Base-by-base conservation (phyloP, 1,140 invertebrate genomes). In the Ceratitis capitata region DNA sequence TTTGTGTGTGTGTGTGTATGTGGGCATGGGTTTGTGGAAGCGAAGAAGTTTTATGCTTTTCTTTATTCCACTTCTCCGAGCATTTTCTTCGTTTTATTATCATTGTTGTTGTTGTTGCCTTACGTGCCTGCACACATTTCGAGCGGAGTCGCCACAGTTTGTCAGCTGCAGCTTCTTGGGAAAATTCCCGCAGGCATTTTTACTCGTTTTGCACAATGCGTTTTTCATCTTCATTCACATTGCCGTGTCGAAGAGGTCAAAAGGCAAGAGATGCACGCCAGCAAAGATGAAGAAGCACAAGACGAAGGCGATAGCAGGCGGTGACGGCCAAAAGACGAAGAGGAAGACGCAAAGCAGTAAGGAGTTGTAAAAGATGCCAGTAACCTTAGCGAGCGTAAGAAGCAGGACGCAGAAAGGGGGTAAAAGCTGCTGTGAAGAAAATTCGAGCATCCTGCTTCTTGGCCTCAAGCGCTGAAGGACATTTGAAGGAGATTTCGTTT, bases 111-210 rank as follows among this genome's bases (percentile, higher is more conserved):
- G 32, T 78, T 78, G 69, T 78, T 45, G 69, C 32, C 23, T 19
- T 78, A 78, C 69, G 69, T 78, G 69, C 69, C 69, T 78, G 69
- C 69, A 78, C 69, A 78, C 69, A 78, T 78, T 78, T 78, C 29
- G 14, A 32, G 19, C 39, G 39, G 69, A 45, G 35, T 42, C 69
- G 69, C 23, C 29, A 12, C 39, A 78, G 69, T 78, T 32, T 45
- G 69, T 78, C 69, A 78, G 69, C 39, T 69, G 61, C 69, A 78
- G 69, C 39, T 74, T 74, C 64, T 74, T 74, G 16, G 39, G 39
- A 23, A 78, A 78, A 78, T 78, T 78, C 69, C 69, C 69, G 69
- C 69, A 78, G 69, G 69, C 69, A 78, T 47, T 78, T 78, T 69
- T 69, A 69, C 39, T 69, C 61, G 12, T 69, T 78, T 78, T 78